Base-by-base conservation (phyloP, 1,140 invertebrate genomes). In the Adelges cooleyi region DNA sequence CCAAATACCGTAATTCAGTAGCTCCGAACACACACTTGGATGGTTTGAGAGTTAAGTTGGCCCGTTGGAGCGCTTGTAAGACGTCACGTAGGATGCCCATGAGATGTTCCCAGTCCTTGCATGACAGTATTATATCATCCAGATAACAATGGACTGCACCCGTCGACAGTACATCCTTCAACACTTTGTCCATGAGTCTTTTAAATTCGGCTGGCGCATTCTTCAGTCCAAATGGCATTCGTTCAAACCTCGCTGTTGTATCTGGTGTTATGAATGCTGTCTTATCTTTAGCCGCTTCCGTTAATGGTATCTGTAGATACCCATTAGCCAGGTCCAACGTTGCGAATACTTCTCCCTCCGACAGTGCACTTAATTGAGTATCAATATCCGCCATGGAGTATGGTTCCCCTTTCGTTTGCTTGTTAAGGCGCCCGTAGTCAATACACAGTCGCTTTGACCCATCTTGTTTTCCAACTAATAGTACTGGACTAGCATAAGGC, bases 151-250 rank as follows among this genome's bases (percentile, higher is more conserved):
- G 23, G 11, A 66, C 18, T 0, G 25, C 1, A 0, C 36, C 22
- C 10, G 11, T 6, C 5, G 3, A 10, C 3, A 10, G 27, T 8
- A 25, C 6, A 9, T 51, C 8, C 0, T 50, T 11, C 3, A 66
- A 52, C 5, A 52, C 17, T 0, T 0, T 25, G 9, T 0, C 6
- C 68, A 70, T 69, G 1, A 68, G 0, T 15, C 25, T 9, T 8
- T 67, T 56, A 13, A 66, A 66, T 2, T 6, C 11, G 9, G 1
- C 13, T 2, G 65, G 49, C 8, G 67, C 67, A 20, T 69, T 69
- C 44, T 56, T 59, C 6, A 72, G 18, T 0, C 73, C 72, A 40
- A 71, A 69, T 1, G 70, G 68, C 62, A 71, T 69, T 3, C 62
- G 20, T 2, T 27, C 38, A 56, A 62, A 70, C 33, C 69, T 46